These are phyloP conservation scores for Gryon sp. DNA, from an alignment of 1,140 invertebrate species.

Conservation along the genomic window DNA sequence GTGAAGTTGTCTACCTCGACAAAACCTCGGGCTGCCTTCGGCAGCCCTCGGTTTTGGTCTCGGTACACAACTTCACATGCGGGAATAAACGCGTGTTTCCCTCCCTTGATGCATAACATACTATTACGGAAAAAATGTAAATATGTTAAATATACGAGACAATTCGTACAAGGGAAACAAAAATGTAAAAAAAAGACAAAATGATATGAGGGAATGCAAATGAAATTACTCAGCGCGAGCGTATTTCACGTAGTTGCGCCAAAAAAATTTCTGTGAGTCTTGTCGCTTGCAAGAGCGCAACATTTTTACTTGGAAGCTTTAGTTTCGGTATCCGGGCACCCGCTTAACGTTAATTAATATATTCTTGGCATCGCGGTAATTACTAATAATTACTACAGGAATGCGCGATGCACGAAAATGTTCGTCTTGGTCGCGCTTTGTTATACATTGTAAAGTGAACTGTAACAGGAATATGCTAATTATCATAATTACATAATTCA, in stretches of 20 bases:
- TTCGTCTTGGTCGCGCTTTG: not conserved
- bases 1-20: too few relatives aligned
- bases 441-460: not conserved
- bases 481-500: constrained; percentile 17
- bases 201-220: constrained; percentile 1
- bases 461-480: not conserved
- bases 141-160: too few relatives aligned
- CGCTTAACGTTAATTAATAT: not conserved
- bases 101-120: too few relatives aligned
- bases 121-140: too few relatives aligned
- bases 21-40: too few relatives aligned
- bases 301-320: constrained; percentile 2
- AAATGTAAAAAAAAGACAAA: too few relatives aligned
- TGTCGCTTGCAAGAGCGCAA: not conserved
- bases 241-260: not conserved
- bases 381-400: constrained; percentile 15
- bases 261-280: constrained; percentile 6
- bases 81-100: too few relatives aligned
- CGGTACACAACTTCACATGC: too few relatives aligned
- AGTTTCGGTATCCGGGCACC: not conserved
- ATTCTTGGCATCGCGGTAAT: constrained; percentile 7
- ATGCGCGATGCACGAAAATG: constrained; percentile 2
- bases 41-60: too few relatives aligned
- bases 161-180: too few relatives aligned
- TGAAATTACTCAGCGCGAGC: constrained; percentile 3